These are phyloP conservation scores for Zosterops pallidus DNA, from an alignment of 2,113 vertebrate species.

Conservation along the genomic window DNA sequence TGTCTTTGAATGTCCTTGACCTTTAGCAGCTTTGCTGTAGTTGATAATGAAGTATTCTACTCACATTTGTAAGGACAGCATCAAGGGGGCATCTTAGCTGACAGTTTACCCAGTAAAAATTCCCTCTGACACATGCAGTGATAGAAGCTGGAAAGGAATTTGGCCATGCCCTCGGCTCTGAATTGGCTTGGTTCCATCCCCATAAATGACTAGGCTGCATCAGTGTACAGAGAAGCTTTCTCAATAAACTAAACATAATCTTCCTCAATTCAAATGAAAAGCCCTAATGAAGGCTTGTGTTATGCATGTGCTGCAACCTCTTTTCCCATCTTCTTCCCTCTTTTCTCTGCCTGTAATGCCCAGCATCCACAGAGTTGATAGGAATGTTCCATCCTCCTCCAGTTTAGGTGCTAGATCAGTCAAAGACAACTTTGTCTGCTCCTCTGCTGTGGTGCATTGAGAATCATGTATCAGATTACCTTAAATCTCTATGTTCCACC, in stretches of 20 bases:
- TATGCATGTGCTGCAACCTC: accelerated
- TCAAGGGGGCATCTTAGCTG: not conserved
- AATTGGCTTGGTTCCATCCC: not conserved
- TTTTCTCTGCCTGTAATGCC: not conserved
- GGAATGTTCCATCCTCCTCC: not conserved
- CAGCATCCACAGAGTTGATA: not conserved
- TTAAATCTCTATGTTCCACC: not conserved
- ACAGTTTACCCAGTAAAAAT: not conserved
- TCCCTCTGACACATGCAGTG: not conserved
- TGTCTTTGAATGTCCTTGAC: slow-evolving; percentile 16
- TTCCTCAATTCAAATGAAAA: not conserved
- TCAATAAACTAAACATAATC: not conserved
- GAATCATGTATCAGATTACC: not conserved
- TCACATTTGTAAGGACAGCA: not conserved
- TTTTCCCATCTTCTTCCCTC: not conserved
- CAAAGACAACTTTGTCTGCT: not conserved
- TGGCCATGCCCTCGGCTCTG: not conserved
- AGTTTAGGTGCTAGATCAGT: not conserved
- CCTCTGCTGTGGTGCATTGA: not conserved
- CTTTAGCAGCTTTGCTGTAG: not conserved
- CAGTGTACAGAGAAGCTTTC: not conserved
- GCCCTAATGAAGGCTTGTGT: not conserved
- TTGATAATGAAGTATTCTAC: not conserved
- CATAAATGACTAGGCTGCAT: not conserved
- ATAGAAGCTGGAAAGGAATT: not conserved